Base-by-base conservation (phyloP, 2,797 vertebrate genomes). In the Apogon talboti region DNA sequence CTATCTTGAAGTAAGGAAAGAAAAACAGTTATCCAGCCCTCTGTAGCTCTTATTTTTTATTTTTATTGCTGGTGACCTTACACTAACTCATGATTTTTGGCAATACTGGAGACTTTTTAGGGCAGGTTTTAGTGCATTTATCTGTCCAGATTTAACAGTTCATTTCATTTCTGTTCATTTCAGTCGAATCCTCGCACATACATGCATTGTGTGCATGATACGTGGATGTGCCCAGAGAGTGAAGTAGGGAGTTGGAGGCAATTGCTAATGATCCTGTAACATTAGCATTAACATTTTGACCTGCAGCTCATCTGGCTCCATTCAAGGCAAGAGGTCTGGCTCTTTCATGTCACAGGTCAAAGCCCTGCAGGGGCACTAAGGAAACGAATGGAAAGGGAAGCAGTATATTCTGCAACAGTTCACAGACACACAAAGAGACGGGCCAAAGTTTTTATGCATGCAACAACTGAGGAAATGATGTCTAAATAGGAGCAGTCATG, bases 301-400 rank as follows among this genome's bases (percentile, higher is more conserved):
- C 63, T 14, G 43, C 28, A 19, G 61, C 69, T 37, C 61, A 66
- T 70, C 50, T 57, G 52, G 71, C 69, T 53, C 55, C 57, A 74
- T 59, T 66, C 44, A 35, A 55, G 35, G 60, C 19, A 49, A 38
- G 59, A 49, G 79, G 53, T 61, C 51, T 66, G 7, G 18, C 10
- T 50, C 67, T 52, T 73, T 66, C n/a, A 57, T 75, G 81, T 80
- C 68, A 74, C 41, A 72, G 76, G 79, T 83, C 76, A 70, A 50
- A 53, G 42, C 66, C 57, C 72, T 19, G 33, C 72, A 67, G 74
- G 78, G 81, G 58, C 30, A 2, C 48, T 18, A 41, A 73, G 83
- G 78, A 87, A 81, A 79, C 41, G 12, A 83, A 65, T 35, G 28
- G 48, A 51, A 47, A 54, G 43, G 48, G 55, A 40, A 64, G 44